Conservation (phyloP, 2,113 vertebrate species). For the Podarcis cretensis region DNA sequence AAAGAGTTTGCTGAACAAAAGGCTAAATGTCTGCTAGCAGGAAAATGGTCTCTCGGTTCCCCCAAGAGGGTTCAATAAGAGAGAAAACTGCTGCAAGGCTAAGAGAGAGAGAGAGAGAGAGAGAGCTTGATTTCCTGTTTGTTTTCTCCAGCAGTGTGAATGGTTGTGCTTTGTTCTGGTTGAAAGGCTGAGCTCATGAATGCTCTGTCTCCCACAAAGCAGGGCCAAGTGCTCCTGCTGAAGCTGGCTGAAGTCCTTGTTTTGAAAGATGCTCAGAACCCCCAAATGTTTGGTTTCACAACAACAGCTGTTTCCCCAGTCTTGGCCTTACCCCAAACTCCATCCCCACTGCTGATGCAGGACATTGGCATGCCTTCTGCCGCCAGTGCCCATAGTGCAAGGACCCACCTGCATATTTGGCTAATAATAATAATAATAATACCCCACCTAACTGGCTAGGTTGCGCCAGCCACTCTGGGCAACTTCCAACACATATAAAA, state of each 20-base stretch:
- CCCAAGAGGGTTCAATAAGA: conserved; percentile 10
- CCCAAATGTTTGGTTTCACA: conserved; percentile 4
- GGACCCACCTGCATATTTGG: too few relatives aligned
- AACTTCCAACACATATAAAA: too few relatives aligned
- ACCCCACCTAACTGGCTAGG: too few relatives aligned
- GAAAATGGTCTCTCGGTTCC: not conserved
- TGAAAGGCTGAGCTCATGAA: not conserved
- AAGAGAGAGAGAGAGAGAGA: not conserved
- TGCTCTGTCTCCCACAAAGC: conserved; percentile 7
- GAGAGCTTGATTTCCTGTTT: not conserved
- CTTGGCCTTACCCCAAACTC: not conserved
- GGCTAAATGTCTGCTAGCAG: not conserved
- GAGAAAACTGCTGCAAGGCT: not conserved
- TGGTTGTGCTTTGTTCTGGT: not conserved
- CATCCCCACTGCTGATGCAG: too few relatives aligned
- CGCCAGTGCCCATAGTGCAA: too few relatives aligned
- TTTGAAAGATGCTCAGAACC: conserved; percentile 17
- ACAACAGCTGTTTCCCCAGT: conserved; percentile 18
- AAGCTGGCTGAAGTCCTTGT: conserved; percentile 16
- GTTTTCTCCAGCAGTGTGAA: not conserved
- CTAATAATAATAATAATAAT: too few relatives aligned
- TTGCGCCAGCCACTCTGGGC: too few relatives aligned
- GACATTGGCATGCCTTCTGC: too few relatives aligned
- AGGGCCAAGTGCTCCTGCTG: conserved; percentile 18
- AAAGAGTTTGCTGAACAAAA: not conserved